Percentiles rank a stretch among this genome's conserved stretches.
Evolutionary conservation across 1,140 invertebrate species (phyloP).

Genomic region (Wasmannia auropunctata): DNA sequence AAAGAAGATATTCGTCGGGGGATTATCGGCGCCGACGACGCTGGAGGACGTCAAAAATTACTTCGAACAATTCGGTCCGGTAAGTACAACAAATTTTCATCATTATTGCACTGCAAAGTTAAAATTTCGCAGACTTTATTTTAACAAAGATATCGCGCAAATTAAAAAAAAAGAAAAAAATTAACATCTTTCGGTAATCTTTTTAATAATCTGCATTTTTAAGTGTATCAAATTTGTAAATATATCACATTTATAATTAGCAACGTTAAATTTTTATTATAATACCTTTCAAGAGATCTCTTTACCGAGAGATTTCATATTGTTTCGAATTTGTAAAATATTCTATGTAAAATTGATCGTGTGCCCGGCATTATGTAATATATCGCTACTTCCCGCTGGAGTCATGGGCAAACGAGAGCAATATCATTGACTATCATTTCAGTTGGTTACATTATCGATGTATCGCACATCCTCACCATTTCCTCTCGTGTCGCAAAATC

Average conservation of each 20-base stretch:
- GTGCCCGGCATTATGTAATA: neutral
- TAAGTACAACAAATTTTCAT: conserved; percentile 87
- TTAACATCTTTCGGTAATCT: no score
- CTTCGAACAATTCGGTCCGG: conserved; percentile 99
- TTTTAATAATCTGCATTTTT: neutral
- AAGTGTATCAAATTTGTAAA: neutral
- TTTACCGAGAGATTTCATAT: neutral
- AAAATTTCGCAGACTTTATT: neutral
- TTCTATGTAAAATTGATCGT: neutral
- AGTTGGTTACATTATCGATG: conserved; percentile 55
- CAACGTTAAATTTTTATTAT: neutral
- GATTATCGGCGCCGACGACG: conserved; percentile 99
- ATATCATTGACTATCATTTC: conserved; percentile 53
- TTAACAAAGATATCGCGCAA: neutral
- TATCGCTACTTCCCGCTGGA: neutral
- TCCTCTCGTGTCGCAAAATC: conserved; percentile 54
- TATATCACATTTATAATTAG: neutral
- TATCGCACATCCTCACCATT: conserved; percentile 53
- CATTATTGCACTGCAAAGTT: neutral
- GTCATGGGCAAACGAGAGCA: conserved; percentile 2
- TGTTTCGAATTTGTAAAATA: conserved; percentile 5
- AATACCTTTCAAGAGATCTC: neutral
- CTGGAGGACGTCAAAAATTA: conserved; percentile 99
- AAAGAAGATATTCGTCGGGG: conserved; percentile 99
- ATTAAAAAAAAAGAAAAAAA: neutral